Conservation (phyloP, 1,140 invertebrate genomes). For the Laupala kohalensis region DNA sequence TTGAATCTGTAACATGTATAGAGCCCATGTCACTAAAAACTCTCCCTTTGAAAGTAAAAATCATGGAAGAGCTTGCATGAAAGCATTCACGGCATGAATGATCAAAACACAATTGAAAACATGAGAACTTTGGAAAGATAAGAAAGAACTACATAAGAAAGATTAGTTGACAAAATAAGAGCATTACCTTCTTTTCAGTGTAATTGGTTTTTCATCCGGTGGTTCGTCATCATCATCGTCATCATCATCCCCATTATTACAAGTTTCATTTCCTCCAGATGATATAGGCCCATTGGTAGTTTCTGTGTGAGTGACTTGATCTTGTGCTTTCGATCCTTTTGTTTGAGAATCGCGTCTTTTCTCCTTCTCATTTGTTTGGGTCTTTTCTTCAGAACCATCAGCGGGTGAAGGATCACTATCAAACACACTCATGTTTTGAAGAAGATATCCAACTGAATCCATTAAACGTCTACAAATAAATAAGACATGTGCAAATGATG, state of each 20-base stretch:
- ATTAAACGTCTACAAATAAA: slow-evolving; percentile 15
- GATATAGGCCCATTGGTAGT: background rate
- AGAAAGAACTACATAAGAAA: too few species aligned
- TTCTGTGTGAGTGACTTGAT: background rate
- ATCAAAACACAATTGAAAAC: too few species aligned
- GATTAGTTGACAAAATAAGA: too few species aligned
- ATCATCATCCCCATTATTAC: too few species aligned
- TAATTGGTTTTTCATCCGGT: slow-evolving; percentile 34
- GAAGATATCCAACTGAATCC: slow-evolving; percentile 31
- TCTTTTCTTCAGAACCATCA: background rate
- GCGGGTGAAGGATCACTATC: background rate
- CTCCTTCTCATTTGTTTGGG: background rate
- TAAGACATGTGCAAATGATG: background rate
- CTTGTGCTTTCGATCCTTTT: background rate
- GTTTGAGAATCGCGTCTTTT: background rate
- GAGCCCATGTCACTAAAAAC: too few species aligned
- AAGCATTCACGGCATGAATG: too few species aligned
- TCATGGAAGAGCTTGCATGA: too few species aligned
- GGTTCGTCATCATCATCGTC: slow-evolving; percentile 30
- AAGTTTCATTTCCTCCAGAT: background rate
- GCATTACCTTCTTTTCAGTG: slow-evolving; percentile 43
- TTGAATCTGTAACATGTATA: too few species aligned
- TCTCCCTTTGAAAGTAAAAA: too few species aligned
- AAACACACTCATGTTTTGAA: slow-evolving; percentile 26
- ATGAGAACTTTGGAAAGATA: too few species aligned